Percentiles rank a stretch among this genome's conserved stretches.
These are phyloP conservation scores for Herpetotheres cachinnans DNA, from an alignment of 2,113 vertebrate species.

Conservation along the genomic window DNA sequence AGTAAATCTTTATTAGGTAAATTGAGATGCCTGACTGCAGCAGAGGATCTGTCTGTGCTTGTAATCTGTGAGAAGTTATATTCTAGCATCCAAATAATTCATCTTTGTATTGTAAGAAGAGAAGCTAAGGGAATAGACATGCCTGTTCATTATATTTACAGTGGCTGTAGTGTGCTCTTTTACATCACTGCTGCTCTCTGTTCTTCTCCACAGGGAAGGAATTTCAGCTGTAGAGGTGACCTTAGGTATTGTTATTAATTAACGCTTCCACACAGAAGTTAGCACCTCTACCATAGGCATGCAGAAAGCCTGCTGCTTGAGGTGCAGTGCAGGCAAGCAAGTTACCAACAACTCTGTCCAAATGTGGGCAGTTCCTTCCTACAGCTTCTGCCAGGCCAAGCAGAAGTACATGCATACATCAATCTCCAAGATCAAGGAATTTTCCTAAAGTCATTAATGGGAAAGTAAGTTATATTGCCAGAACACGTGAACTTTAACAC, in stretches of 20 bases:
- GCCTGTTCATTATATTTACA: neutral
- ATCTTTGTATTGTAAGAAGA: neutral
- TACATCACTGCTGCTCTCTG: neutral
- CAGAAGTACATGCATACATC: neutral
- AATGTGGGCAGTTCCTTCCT: neutral
- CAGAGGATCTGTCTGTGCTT: neutral
- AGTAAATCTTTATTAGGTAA: neutral
- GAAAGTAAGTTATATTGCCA: neutral
- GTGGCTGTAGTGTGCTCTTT: neutral
- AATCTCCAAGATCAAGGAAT: neutral
- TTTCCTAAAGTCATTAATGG: neutral
- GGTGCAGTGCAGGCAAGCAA: neutral
- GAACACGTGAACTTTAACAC: neutral
- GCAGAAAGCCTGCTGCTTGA: neutral
- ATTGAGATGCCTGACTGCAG: neutral
- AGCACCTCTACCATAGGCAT: neutral
- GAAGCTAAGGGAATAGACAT: neutral
- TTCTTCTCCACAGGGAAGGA: neutral
- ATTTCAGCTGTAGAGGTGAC: neutral
- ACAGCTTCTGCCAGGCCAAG: neutral
- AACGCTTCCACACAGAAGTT: neutral
- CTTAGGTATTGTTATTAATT: neutral
- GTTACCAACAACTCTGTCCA: neutral
- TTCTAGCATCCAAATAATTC: neutral
- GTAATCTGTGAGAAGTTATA: neutral